Evolutionary conservation across 2,113 vertebrate genomes (phyloP).

Genomic region (Sander vitreus): DNA sequence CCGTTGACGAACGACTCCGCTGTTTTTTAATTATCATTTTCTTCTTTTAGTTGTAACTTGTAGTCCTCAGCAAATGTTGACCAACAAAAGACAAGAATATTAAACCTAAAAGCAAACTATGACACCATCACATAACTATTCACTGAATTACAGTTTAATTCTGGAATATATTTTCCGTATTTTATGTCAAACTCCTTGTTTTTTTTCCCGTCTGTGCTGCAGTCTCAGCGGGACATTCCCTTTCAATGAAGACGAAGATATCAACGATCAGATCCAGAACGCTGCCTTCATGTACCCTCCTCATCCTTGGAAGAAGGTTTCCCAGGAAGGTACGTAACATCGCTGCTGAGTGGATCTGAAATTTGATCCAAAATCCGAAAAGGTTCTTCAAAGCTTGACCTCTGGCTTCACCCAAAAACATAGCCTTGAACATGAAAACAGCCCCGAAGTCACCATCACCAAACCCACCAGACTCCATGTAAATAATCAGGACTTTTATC

Average conservation of each 20-base stretch:
- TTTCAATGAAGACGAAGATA: conserved; percentile 98
- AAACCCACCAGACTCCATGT: no score
- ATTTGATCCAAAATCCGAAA: not conserved
- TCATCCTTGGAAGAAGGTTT: conserved; percentile 97
- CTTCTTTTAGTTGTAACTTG: not conserved
- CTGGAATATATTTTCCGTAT: not conserved
- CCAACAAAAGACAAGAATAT: not conserved
- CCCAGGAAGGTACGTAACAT: conserved; percentile 88
- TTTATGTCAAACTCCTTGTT: not conserved
- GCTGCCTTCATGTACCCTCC: conserved; percentile 99
- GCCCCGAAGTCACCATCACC: no score
- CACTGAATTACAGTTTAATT: not conserved
- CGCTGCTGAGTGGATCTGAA: not conserved
- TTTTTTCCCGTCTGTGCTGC: not conserved
- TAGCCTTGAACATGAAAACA: no score
- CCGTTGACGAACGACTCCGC: no score
- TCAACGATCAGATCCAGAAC: conserved; percentile 98
- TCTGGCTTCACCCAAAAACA: no score
- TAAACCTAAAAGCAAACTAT: not conserved
- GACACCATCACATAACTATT: not conserved
- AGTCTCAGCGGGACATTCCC: conserved; percentile 98
- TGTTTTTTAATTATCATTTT: not conserved
- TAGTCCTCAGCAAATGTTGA: not conserved
- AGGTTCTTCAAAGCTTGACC: not conserved
- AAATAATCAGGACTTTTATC: no score